Base-by-base conservation (phyloP, 1,140 invertebrate species). In the Drosophila punjabiensis region DNA sequence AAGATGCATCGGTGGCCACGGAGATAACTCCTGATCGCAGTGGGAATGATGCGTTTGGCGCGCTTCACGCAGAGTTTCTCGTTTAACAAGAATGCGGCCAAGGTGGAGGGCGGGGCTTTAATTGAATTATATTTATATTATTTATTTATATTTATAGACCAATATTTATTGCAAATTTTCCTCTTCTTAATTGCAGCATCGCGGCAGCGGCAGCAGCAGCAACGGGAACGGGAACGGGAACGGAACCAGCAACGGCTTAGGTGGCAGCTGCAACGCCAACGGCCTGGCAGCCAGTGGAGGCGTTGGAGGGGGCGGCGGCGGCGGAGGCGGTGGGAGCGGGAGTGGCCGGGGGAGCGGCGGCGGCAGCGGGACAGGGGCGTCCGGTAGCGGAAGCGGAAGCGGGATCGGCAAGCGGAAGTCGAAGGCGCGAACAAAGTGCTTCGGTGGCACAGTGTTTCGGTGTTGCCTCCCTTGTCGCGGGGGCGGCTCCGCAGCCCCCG, bases 401-500 rank as follows among this genome's bases (percentile, higher is more conserved):
- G 64, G 20, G 24, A 58, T 65, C 55, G 66, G 48, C 61, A 82
- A 90, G 63, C 85, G 91, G 16, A 92, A 92, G 67, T 86, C 91
- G 39, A 92, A 92, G 69, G 63, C 69, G 60, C 65, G 78, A 53
- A 84, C 81, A 88, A 92, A 92, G 91, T 92, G 91, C 71, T 93
- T 93, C 76, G 81, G 92, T 93, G 94, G 94, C 90, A 94, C 94
- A 94, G 94, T 95, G 94, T 95, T 95, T 94, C 95, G 95, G 94
- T 95, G 94, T 94, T 95, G 95, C 94, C 94, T 95, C 94, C 95
- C 94, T 94, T 95, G 94, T 94, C 95, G 94, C 93, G 95, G 94
- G 94, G 94, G 94, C 91, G 91, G 91, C 94, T 94, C 94, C 93
- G 93, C 94, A 94, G 94, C 94, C 94, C 94, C 94, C 93, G 93